These are phyloP conservation scores for Odontothrips loti DNA, from an alignment of 2,888 invertebrate genomes.

Conservation along the genomic window DNA sequence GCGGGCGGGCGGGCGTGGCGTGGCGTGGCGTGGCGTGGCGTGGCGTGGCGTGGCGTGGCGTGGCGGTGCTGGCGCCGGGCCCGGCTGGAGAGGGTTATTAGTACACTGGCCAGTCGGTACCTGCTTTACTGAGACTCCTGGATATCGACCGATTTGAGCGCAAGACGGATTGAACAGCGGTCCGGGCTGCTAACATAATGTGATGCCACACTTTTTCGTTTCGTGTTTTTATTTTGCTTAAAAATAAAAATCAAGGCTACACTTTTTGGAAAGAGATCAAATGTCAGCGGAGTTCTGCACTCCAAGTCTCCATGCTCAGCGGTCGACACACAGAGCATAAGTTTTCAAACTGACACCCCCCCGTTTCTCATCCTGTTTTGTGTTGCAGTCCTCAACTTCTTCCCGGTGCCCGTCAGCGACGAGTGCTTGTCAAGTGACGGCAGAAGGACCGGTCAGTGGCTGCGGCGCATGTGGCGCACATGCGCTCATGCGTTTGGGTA, in stretches of 20 bases:
- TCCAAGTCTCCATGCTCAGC: no score
- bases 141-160: no score
- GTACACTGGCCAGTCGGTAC: neutral
- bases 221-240: neutral
- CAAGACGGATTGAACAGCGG: neutral
- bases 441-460: slow-evolving; percentile 53
- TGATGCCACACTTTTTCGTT: neutral
- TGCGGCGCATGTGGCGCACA: neutral
- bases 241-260: no score
- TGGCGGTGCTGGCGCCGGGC: neutral
- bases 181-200: neutral
- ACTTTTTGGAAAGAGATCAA: no score
- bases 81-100: neutral
- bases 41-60: neutral
- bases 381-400: slow-evolving; percentile 69
- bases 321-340: no score
- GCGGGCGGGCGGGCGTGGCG: neutral
- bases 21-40: neutral
- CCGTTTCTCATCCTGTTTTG: slow-evolving; percentile 34
- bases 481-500: neutral
- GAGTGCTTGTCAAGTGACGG: slow-evolving; percentile 71
- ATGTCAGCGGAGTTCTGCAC: no score
- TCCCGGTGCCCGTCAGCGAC: slow-evolving; percentile 76
- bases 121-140: neutral
- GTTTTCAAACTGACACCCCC: no score